Evolutionary conservation across 2,888 invertebrate species (phyloP), one percentile per base, ranked within the genome.

Genomic region (Caenorhabditis virilis): DNA sequence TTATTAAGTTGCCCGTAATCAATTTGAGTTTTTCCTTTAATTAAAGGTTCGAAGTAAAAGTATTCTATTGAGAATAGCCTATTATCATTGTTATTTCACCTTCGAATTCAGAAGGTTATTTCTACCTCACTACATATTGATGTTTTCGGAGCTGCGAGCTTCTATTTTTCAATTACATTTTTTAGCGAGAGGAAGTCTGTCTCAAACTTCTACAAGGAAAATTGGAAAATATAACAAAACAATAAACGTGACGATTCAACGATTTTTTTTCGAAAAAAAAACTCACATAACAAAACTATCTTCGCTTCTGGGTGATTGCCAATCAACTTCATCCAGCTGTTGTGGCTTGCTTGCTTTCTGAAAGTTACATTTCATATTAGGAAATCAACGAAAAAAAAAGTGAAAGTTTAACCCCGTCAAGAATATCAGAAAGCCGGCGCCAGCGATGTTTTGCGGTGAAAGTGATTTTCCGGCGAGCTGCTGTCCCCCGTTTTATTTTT

Each of bases 301-400:
- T 42, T 64, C 58, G 36, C 63, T 63, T 38, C 63, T 33, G 20
- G 63, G 57, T 16, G 57, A 57, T 33, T 54, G 48, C 53, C 45
- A 53, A 3, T 63, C 57, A 26, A 27, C 27, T 20, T 36, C 33
- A 22, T 49, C 51, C 26, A 65, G 18, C 6, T 25, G 52, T 11
- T 42, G 50, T 13, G 65, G 65, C 45, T 60, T 53, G 16, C 59
- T 59, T 18, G 52, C 35, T 18, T 54, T 64, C 64, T 64, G 55
- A 26, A 64, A 65, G 39, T 30, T 13, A 13, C n/a, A n/a, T n/a
- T 2, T 16, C 18, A 18, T 38, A 41, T 18, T 23, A 1, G 15
- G 9, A 22, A 27, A 16, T 36, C 4, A 42, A 35, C 27, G 15
- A 20, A 36, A 41, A 43, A 43, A 26, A 4, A 20, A 38, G 41